Conservation (phyloP, 2,113 vertebrate species). For the Pionites leucogaster region DNA sequence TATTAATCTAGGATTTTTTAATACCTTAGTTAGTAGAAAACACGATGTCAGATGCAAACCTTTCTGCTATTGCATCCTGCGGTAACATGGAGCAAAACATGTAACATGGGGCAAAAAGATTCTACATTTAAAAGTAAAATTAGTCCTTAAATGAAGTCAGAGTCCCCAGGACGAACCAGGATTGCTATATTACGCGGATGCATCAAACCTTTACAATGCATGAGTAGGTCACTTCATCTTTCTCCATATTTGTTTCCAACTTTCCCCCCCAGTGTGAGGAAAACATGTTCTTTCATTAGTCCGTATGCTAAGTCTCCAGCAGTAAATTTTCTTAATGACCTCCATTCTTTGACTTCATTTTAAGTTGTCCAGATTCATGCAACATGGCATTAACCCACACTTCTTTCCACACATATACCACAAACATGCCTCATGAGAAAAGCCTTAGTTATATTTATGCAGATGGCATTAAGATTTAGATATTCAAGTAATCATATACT, state of each 20-base stretch:
- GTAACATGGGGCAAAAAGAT: neutral
- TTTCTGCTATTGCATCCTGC: neutral
- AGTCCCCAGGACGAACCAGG: neutral
- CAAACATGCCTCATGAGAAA: neutral
- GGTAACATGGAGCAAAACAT: neutral
- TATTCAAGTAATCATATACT: neutral
- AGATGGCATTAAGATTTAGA: neutral
- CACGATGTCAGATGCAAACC: neutral
- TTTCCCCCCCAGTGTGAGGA: neutral
- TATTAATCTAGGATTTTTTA: neutral
- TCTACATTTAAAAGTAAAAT: neutral
- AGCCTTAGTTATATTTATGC: neutral
- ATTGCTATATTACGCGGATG: fast-evolving
- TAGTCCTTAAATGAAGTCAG: neutral
- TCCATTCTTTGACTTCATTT: neutral
- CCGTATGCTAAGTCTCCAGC: neutral
- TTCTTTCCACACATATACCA: neutral
- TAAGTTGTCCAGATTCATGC: neutral
- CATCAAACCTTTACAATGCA: neutral
- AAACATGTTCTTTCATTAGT: neutral
- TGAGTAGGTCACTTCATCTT: neutral
- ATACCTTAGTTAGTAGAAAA: neutral
- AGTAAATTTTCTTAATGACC: neutral
- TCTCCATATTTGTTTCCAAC: neutral
- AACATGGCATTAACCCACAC: neutral